A percentile compares a stretch with the other conserved stretches of the same genome.
These are phyloP conservation scores for Serranus cabrilla DNA, from an alignment of 2,797 vertebrate species.

Conservation along the genomic window DNA sequence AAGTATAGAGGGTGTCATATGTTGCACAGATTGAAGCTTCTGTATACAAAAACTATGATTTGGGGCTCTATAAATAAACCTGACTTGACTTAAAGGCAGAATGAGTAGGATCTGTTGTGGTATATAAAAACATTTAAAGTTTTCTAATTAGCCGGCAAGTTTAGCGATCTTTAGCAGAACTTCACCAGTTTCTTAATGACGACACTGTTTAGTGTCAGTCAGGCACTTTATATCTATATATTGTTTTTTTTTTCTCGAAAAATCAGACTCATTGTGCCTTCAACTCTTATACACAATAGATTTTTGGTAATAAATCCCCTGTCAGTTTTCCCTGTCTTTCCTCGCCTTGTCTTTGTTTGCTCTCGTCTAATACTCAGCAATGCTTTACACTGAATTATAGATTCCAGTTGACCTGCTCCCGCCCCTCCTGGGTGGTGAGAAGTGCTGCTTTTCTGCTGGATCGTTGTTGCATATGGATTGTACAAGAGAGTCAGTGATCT, in stretches of 20 bases:
- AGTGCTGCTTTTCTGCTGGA: conserved; percentile 31
- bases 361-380: conserved; percentile 32
- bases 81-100: neutral
- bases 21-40: neutral
- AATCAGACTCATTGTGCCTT: neutral
- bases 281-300: neutral
- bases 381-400: conserved; percentile 66
- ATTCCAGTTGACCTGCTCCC: conserved; percentile 65
- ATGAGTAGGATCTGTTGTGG: no score
- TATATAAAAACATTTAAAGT: no score
- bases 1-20: neutral
- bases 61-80: neutral
- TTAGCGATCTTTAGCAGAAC: no score
- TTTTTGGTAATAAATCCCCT: neutral
- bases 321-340: conserved; percentile 10
- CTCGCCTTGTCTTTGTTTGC: conserved; percentile 6
- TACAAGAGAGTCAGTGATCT: conserved; percentile 31
- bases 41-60: neutral
- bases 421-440: conserved; percentile 25
- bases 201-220: no score
- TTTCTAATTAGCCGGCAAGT: no score
- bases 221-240: no score
- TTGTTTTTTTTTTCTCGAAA: no score
- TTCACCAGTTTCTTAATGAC: no score
- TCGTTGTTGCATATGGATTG: conserved; percentile 33